Conservation (phyloP, 2,888 invertebrate species). For the Arctia plantaginis region DNA sequence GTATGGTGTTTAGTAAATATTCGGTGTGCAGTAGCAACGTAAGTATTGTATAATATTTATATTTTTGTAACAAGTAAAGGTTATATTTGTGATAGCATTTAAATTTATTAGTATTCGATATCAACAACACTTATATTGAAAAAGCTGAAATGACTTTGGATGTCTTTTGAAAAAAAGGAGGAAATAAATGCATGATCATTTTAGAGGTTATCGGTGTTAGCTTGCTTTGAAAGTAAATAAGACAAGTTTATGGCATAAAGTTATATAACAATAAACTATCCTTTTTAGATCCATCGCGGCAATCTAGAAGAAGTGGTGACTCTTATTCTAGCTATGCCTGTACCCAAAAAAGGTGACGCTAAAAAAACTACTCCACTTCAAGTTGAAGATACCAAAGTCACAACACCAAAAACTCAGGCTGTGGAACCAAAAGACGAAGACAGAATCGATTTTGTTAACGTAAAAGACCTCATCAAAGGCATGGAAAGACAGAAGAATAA, state of each 20-base stretch:
- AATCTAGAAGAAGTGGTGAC: conserved; percentile 82
- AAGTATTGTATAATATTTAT: conserved; percentile 40
- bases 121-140: background rate
- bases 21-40: conserved; percentile 46
- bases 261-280: conserved; percentile 15
- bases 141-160: background rate
- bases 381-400: conserved; percentile 63
- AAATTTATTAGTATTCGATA: background rate
- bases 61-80: background rate
- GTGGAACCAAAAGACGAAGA: conserved; percentile 79
- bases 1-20: conserved; percentile 52
- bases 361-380: conserved; percentile 65
- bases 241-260: background rate
- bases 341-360: conserved; percentile 71
- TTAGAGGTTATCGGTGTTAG: background rate
- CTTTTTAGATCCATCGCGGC: conserved; percentile 86
- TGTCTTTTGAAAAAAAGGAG: background rate
- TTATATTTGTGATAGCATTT: background rate
- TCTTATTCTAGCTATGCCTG: conserved; percentile 77
- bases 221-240: background rate
- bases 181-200: background rate
- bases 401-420: conserved; percentile 60
- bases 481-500: conserved; percentile 84
- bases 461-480: conserved; percentile 88
- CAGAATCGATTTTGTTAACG: conserved; percentile 85